A percentile compares a stretch with the other conserved stretches of the same genome.
These are phyloP conservation scores for Ormia ochracea DNA, from an alignment of 2,888 invertebrate genomes.

Conservation along the genomic window DNA sequence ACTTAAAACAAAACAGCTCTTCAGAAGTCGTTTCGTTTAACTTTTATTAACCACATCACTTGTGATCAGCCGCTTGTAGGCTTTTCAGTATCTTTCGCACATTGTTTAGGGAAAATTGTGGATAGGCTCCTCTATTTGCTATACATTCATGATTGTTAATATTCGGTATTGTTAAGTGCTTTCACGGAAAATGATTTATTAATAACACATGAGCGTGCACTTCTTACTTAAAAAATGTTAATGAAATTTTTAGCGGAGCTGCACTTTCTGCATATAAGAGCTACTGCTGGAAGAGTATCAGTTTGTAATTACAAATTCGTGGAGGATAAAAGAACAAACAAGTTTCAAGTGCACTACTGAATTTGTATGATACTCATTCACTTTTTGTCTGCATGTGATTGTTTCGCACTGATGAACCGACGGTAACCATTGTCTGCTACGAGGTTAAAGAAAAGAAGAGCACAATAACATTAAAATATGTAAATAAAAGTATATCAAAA, in stretches of 20 bases:
- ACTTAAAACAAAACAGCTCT: conserved; percentile 45
- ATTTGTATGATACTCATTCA: neutral
- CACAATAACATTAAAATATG: neutral
- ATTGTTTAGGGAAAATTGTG: neutral
- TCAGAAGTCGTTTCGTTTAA: conserved; percentile 11
- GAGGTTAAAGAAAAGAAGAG: neutral
- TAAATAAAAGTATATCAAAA: conserved; percentile 11
- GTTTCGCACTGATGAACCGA: neutral
- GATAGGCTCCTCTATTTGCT: no score
- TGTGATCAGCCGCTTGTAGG: neutral
- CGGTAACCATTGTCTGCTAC: neutral
- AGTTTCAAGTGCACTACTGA: neutral
- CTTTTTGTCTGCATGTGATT: neutral
- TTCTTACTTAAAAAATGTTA: neutral
- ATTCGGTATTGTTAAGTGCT: neutral
- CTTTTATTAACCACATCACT: neutral
- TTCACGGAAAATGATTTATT: neutral
- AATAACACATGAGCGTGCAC: neutral
- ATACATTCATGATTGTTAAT: no score
- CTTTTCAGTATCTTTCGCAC: neutral
- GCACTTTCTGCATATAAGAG: neutral
- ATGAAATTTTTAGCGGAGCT: neutral
- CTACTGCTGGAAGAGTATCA: neutral
- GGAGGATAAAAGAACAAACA: neutral
- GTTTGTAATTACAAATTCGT: neutral